Percentiles rank a stretch among this genome's conserved stretches.
These are phyloP conservation scores for Ciconia maguari DNA, from an alignment of 2,113 vertebrate species.

Conservation along the genomic window DNA sequence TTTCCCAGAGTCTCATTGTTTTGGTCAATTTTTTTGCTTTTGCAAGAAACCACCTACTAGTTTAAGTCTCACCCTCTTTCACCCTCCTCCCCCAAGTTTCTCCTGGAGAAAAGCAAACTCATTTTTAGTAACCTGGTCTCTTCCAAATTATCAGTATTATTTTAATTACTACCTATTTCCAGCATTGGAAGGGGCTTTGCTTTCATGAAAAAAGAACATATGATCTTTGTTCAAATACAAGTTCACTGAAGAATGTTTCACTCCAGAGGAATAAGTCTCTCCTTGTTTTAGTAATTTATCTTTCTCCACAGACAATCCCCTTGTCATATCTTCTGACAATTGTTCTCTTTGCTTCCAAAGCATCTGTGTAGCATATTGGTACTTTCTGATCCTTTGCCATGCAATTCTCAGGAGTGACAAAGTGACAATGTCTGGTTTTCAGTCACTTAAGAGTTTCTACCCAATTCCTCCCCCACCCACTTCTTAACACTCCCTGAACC, in stretches of 20 bases:
- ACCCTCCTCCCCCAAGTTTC: background rate
- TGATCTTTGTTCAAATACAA: background rate
- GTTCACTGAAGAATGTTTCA: background rate
- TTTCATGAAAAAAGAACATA: background rate
- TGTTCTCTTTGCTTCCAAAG: background rate
- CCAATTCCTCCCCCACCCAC: background rate
- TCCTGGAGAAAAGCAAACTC: background rate
- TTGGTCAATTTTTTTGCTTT: background rate
- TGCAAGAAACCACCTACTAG: background rate
- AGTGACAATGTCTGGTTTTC: background rate
- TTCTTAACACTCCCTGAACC: background rate
- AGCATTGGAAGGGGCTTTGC: background rate
- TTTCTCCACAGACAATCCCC: background rate
- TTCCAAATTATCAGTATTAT: background rate
- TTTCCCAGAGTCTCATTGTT: background rate
- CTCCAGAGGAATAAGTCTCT: background rate
- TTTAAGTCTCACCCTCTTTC: background rate
- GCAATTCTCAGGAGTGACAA: background rate
- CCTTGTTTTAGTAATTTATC: background rate
- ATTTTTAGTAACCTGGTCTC: background rate
- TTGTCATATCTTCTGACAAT: background rate
- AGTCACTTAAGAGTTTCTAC: background rate
- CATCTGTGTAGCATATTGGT: background rate
- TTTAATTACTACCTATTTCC: background rate
- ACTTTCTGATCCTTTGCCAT: background rate